These are phyloP conservation scores for Muschampia plurimacula DNA, from an alignment of 2,888 invertebrate species.

Conservation along the genomic window DNA sequence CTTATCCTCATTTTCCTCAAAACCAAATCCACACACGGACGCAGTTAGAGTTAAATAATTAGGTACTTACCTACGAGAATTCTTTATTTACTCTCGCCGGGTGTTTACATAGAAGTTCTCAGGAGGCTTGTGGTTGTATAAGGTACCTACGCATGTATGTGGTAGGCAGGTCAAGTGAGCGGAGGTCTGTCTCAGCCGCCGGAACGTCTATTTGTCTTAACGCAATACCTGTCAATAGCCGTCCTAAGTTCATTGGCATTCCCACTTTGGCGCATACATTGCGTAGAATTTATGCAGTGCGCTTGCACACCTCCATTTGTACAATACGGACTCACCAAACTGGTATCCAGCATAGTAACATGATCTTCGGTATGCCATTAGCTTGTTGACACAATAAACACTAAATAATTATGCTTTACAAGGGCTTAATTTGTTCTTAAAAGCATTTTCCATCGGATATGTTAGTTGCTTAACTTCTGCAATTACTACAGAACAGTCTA, in stretches of 20 bases:
- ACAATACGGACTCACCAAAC: conserved; percentile 71
- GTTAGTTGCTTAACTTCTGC: neutral
- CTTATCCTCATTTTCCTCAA: conserved; percentile 21
- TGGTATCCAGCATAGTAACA: conserved; percentile 73
- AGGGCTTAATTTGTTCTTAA: conserved; percentile 55
- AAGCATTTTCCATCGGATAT: conserved; percentile 51
- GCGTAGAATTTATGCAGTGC: conserved; percentile 79
- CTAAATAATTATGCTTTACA: conserved; percentile 74
- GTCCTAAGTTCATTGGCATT: conserved; percentile 84
- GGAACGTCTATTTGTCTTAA: conserved; percentile 83
- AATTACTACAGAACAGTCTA: neutral
- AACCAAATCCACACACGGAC: conserved; percentile 32
- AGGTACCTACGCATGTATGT: conserved; percentile 57
- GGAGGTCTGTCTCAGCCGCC: conserved; percentile 79
- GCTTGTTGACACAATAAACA: conserved; percentile 79
- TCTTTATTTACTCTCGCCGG: conserved; percentile 75
- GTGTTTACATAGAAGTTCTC: conserved; percentile 81
- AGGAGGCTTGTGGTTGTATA: conserved; percentile 71
- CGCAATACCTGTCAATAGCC: conserved; percentile 85
- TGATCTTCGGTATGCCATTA: conserved; percentile 78
- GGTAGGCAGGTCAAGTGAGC: conserved; percentile 75
- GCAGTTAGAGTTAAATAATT: conserved; percentile 51
- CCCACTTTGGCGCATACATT: conserved; percentile 81
- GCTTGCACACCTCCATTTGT: conserved; percentile 63
- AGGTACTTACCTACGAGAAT: conserved; percentile 71